Evolutionary conservation across 2,797 vertebrate genomes (phyloP).

Genomic region (Anguilla pacifica): DNA sequence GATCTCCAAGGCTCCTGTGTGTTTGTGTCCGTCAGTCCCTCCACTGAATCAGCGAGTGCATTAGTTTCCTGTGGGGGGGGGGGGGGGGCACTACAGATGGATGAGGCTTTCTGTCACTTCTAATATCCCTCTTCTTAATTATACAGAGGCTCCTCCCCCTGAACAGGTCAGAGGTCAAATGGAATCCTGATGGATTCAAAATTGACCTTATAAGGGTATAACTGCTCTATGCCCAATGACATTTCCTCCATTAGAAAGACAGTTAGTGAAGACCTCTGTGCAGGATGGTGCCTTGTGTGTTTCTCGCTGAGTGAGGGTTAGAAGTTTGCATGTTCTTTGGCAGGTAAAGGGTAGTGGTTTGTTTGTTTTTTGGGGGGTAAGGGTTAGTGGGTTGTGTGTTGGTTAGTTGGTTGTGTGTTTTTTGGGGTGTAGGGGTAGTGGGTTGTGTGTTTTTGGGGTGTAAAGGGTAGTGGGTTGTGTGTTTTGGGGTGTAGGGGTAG

Average conservation of each 20-base stretch:
- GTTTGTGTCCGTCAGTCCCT: conserved; percentile 24
- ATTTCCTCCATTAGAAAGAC: not conserved
- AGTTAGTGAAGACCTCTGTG: not conserved
- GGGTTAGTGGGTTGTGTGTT: too few species aligned
- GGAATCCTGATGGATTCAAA: not conserved
- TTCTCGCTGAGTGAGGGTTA: not conserved
- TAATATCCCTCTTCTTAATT: conserved; percentile 65
- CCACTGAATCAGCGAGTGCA: conserved; percentile 27
- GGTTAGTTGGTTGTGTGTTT: not conserved
- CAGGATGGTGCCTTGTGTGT: not conserved
- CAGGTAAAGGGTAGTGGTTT: too few species aligned
- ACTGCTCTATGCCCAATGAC: not conserved
- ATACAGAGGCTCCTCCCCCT: conserved; percentile 50
- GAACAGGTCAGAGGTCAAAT: not conserved
- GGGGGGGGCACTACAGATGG: conserved; percentile 46
- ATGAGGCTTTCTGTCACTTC: conserved; percentile 64
- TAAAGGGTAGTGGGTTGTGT: too few species aligned
- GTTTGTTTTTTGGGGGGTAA: too few species aligned
- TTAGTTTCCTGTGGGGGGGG: conserved; percentile 37
- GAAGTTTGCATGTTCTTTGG: too few species aligned
- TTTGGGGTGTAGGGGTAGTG: not conserved
- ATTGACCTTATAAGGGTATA: not conserved
- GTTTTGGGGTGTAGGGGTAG: too few species aligned
- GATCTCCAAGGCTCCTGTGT: conserved; percentile 23
- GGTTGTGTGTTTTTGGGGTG: too few species aligned